Conservation (phyloP, 2,888 invertebrate species). For the Eilema caniola region DNA sequence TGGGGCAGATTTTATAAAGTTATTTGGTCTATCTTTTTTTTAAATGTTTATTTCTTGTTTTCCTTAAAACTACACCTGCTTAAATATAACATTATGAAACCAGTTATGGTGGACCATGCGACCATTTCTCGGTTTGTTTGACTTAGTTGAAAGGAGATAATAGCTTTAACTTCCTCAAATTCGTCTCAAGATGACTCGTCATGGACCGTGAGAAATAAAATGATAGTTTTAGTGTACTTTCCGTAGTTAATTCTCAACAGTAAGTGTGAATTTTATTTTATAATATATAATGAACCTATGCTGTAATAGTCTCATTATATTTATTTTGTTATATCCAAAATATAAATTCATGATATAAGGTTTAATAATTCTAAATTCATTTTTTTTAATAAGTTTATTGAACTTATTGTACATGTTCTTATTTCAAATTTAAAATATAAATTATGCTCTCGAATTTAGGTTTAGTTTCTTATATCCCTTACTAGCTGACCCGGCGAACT, state of each 20-base stretch:
- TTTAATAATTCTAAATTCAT: neutral
- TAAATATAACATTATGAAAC: constrained; percentile 49
- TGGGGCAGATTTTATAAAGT: neutral
- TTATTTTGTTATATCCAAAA: neutral
- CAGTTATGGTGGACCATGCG: constrained; percentile 47
- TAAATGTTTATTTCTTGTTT: constrained; percentile 29
- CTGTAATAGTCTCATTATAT: too few relatives aligned
- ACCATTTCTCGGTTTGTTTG: constrained; percentile 69
- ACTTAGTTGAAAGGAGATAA: constrained; percentile 79
- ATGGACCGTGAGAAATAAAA: constrained; percentile 78
- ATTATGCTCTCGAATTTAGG: neutral
- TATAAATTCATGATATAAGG: neutral
- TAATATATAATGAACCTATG: neutral
- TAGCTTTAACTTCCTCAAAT: constrained; percentile 80
- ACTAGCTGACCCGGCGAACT: too few relatives aligned
- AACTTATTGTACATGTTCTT: constrained; percentile 25
- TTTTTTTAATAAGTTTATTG: neutral
- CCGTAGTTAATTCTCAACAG: constrained; percentile 25
- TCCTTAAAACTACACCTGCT: constrained; percentile 43
- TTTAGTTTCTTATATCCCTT: too few relatives aligned
- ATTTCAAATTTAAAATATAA: constrained; percentile 16
- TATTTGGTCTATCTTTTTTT: constrained; percentile 9
- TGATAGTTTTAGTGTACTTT: constrained; percentile 60
- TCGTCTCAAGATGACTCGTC: constrained; percentile 77
- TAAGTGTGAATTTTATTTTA: constrained; percentile 39